Conservation (phyloP, 2,797 vertebrate species). For the Myotis findleyi region DNA sequence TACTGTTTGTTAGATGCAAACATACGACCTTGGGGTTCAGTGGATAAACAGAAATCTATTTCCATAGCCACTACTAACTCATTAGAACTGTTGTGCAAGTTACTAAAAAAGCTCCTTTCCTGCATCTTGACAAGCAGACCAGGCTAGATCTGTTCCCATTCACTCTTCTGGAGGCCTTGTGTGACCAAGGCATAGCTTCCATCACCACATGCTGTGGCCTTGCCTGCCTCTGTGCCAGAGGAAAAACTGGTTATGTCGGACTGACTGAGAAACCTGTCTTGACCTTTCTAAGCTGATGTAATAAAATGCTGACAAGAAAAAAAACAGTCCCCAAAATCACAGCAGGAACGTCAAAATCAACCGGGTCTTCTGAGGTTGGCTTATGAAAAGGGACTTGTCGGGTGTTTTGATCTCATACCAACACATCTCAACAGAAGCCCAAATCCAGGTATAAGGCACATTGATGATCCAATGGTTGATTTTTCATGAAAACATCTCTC, state of each 20-base stretch:
- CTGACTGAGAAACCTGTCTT: background rate
- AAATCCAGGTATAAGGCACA: background rate
- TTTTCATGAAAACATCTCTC: background rate
- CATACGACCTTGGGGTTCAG: background rate
- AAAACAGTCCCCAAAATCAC: background rate
- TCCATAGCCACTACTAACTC: background rate
- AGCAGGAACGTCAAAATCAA: background rate
- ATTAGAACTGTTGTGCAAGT: background rate
- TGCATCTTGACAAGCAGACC: background rate
- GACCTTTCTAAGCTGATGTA: background rate
- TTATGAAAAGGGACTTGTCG: background rate
- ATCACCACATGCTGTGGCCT: background rate
- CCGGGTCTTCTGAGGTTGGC: background rate
- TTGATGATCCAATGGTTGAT: background rate
- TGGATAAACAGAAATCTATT: conserved; percentile 10
- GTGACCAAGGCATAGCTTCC: background rate
- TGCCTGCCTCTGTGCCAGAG: background rate
- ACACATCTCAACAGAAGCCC: background rate
- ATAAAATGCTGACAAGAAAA: background rate
- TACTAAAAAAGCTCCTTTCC: background rate
- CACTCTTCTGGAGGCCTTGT: background rate
- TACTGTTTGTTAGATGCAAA: background rate
- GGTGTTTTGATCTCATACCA: background rate
- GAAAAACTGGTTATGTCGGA: background rate
- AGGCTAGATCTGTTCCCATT: background rate